These are phyloP conservation scores for Coelogynopora nodosa DNA, from an alignment of 2,888 invertebrate genomes.

Conservation along the genomic window DNA sequence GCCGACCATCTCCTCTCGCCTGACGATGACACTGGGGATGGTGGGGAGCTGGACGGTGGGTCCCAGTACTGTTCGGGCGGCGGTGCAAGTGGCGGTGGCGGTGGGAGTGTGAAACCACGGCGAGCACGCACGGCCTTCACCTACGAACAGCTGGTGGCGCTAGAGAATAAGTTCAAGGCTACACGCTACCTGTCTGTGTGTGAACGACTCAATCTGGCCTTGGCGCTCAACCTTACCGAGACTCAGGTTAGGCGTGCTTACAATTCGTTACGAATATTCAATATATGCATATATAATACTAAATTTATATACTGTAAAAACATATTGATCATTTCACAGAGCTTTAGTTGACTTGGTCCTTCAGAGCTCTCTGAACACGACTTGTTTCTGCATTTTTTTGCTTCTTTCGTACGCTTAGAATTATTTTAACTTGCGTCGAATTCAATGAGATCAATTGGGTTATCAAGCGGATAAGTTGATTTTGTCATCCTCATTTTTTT, in stretches of 20 bases:
- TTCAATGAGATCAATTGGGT: too few species aligned
- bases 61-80: not conserved
- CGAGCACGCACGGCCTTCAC: constrained; percentile 90
- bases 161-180: constrained; percentile 95
- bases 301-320: too few species aligned
- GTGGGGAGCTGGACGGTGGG: not conserved
- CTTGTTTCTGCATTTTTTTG: too few species aligned
- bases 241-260: constrained; percentile 68
- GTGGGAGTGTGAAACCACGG: constrained; percentile 62
- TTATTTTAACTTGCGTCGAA: too few species aligned
- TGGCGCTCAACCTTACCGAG: constrained; percentile 85
- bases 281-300: too few species aligned
- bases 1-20: not conserved
- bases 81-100: not conserved
- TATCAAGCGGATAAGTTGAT: too few species aligned
- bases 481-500: too few species aligned
- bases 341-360: too few species aligned
- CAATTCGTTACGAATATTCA: too few species aligned
- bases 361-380: too few species aligned
- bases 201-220: constrained; percentile 83
- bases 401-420: too few species aligned
- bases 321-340: too few species aligned
- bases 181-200: constrained; percentile 85
- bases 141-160: constrained; percentile 83
- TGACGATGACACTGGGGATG: not conserved